A percentile compares a stretch with the other conserved stretches of the same genome.
Conservation (phyloP, 1,140 invertebrate species). For the Camponotus floridanus region DNA sequence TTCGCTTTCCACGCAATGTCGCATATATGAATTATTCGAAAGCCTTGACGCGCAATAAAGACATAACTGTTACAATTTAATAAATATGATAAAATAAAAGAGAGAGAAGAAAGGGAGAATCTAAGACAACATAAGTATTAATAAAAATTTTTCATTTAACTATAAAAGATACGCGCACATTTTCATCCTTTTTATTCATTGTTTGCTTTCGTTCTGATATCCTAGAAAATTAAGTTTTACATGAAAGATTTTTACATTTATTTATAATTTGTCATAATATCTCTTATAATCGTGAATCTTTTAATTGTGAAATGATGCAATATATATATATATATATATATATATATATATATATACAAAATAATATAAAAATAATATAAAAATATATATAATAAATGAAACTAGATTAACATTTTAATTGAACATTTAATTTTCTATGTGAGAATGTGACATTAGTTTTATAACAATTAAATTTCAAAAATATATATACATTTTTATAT, state of each 20-base stretch:
- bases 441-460: background rate
- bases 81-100: background rate
- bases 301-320: too few relatives aligned
- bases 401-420: background rate
- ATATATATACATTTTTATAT: too few relatives aligned
- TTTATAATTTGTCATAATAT: background rate
- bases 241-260: background rate
- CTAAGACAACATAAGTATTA: background rate
- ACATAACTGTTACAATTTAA: constrained; percentile 2
- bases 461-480: background rate
- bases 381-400: too few relatives aligned
- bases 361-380: too few relatives aligned
- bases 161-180: background rate
- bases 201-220: background rate
- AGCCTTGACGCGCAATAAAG: background rate
- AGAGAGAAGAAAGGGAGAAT: too few relatives aligned
- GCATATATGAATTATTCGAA: constrained; percentile 36
- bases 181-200: background rate
- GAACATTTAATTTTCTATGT: background rate
- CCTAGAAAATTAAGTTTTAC: background rate
- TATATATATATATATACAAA: too few relatives aligned
- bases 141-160: background rate
- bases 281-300: too few relatives aligned
- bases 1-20: constrained; percentile 27
- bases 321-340: background rate